These are phyloP conservation scores for Sebastolobus alascanus DNA, from an alignment of 2,797 vertebrate species.

Conservation along the genomic window DNA sequence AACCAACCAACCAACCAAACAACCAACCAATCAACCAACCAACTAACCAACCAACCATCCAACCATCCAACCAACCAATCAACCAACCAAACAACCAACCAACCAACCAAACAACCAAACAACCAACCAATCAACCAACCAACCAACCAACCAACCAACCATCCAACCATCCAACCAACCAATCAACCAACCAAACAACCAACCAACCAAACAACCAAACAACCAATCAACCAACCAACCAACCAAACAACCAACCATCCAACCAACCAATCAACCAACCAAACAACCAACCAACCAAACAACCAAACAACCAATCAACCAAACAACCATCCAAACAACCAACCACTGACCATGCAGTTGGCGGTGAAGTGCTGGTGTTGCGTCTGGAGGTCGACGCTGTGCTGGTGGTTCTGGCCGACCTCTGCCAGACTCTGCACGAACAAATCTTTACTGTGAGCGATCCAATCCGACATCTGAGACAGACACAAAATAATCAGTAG, in stretches of 20 bases:
- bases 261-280: background rate
- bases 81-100: no score
- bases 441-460: conserved; percentile 97
- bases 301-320: background rate
- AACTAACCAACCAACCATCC: no score
- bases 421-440: conserved; percentile 95
- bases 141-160: accelerated
- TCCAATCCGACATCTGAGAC: conserved; percentile 96
- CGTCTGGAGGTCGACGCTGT: conserved; percentile 94
- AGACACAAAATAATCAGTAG: background rate
- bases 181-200: accelerated
- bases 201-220: background rate
- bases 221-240: no score
- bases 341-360: conserved; percentile 93
- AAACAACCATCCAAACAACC: accelerated
- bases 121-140: background rate
- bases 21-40: no score
- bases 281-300: accelerated
- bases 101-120: no score
- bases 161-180: background rate
- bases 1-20: no score
- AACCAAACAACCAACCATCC: no score
- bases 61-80: no score
- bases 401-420: conserved; percentile 95
- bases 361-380: conserved; percentile 99